phyloP scores from a whole-genome alignment of 2,797 vertebrate species.

The Anguilla marmorata region DNA sequence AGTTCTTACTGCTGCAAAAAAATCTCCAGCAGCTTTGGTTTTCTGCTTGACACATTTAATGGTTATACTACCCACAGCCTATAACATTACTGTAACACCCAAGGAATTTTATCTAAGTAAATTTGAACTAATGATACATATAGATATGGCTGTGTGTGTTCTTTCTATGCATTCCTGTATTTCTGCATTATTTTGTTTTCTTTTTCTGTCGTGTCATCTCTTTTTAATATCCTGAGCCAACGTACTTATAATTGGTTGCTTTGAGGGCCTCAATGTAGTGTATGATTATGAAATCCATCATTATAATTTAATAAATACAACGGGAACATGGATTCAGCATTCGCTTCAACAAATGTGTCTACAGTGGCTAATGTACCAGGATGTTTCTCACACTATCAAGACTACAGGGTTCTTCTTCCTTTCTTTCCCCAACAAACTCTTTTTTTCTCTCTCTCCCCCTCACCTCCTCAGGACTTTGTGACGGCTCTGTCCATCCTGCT shows the following conservation, averaged over 20 bases:
- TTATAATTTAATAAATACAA: too few species aligned
- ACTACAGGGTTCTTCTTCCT: not conserved
- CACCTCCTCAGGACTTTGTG: slow-evolving; percentile 87
- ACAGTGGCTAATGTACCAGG: not conserved
- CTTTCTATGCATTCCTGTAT: not conserved
- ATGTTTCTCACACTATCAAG: not conserved
- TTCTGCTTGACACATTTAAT: not conserved
- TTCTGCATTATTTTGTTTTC: not conserved
- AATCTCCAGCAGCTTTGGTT: not conserved
- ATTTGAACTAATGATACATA: not conserved
- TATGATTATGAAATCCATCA: too few species aligned
- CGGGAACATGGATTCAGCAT: not conserved
- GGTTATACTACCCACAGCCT: not conserved
- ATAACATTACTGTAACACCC: not conserved
- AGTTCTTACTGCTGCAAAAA: too few species aligned
- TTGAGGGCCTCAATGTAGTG: too few species aligned
- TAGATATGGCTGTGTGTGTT: not conserved
- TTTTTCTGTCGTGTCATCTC: not conserved
- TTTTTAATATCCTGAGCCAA: too few species aligned
- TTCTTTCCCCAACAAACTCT: not conserved
- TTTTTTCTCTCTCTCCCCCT: slow-evolving; percentile 16
- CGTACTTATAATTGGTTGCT: too few species aligned
- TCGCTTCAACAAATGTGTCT: not conserved
- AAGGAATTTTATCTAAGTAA: too few species aligned
- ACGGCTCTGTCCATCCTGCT: slow-evolving; percentile 88